Conservation (phyloP, 2,888 invertebrate genomes). For the Uropetala carovei region DNA sequence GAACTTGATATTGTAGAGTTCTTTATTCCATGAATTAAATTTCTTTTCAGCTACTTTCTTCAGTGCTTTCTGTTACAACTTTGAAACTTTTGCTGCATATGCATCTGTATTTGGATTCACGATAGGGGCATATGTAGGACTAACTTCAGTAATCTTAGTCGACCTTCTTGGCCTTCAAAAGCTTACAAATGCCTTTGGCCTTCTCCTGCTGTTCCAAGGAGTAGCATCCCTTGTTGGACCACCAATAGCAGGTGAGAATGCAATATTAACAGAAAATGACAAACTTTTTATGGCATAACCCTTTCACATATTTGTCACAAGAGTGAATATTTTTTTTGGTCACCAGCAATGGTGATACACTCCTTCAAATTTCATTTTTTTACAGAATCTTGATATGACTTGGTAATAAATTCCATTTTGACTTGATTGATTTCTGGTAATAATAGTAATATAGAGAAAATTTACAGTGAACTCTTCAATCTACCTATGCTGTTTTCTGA, state of each 20-base stretch:
- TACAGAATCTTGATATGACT: background rate
- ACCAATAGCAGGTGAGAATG: conserved; percentile 91
- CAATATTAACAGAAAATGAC: background rate
- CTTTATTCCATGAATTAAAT: background rate
- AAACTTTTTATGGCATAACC: no score
- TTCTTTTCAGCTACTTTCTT: conserved; percentile 84
- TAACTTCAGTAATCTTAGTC: conserved; percentile 96
- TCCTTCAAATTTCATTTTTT: background rate
- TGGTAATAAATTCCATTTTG: no score
- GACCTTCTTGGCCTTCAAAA: conserved; percentile 95
- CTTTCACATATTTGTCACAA: no score
- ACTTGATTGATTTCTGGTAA: no score
- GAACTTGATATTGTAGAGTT: no score
- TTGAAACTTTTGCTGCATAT: conserved; percentile 85
- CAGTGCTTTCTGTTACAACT: conserved; percentile 86
- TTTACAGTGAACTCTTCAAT: no score
- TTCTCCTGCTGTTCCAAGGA: conserved; percentile 94
- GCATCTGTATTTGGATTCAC: conserved; percentile 91
- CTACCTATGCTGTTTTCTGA: no score
- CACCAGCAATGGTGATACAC: background rate
- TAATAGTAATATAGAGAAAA: no score
- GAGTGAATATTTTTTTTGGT: background rate
- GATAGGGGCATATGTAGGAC: conserved; percentile 96
- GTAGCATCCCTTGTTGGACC: conserved; percentile 94
- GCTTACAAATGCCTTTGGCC: conserved; percentile 96